Evolutionary conservation across 2,888 invertebrate genomes (phyloP).

Genomic region (Lagria hirta): DNA sequence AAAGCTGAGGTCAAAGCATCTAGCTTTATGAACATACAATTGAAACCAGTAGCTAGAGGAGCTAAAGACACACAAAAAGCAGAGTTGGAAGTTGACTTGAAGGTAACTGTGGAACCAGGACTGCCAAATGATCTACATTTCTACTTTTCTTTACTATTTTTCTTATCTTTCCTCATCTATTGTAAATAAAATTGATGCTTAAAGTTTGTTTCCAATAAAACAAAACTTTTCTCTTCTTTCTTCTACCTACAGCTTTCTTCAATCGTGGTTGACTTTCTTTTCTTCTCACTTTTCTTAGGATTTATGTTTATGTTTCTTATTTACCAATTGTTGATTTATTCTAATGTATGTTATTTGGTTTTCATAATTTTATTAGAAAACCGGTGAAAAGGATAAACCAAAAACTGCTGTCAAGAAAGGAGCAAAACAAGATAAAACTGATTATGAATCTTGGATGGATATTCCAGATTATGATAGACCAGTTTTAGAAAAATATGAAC

Average conservation of each 20-base stretch:
- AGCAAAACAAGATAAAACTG: constrained; percentile 41
- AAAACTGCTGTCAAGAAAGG: constrained; percentile 38
- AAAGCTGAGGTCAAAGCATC: constrained; percentile 57
- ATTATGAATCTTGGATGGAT: constrained; percentile 48
- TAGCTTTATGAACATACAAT: constrained; percentile 61
- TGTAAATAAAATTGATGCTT: constrained; percentile 14
- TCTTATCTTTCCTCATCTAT: constrained; percentile 23
- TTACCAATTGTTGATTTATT: too few relatives aligned
- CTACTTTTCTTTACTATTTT: too few relatives aligned
- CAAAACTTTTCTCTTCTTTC: constrained; percentile 14
- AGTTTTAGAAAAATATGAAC: constrained; percentile 69
- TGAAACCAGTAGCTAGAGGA: constrained; percentile 60
- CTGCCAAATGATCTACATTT: constrained; percentile 22
- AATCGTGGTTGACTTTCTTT: constrained; percentile 17
- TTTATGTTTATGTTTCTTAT: too few relatives aligned
- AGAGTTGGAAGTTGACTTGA: constrained; percentile 44
- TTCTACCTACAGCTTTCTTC: too few relatives aligned
- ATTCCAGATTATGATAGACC: constrained; percentile 76
- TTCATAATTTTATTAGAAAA: constrained; percentile 37
- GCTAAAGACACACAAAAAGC: constrained; percentile 50
- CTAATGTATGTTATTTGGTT: constrained; percentile 4
- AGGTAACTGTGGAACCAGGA: constrained; percentile 45
- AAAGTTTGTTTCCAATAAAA: constrained; percentile 8
- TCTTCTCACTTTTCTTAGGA: constrained; percentile 16
- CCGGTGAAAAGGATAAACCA: constrained; percentile 38